Base-by-base conservation (phyloP, 2,113 vertebrate genomes). In the Peromyscus maniculatus region DNA sequence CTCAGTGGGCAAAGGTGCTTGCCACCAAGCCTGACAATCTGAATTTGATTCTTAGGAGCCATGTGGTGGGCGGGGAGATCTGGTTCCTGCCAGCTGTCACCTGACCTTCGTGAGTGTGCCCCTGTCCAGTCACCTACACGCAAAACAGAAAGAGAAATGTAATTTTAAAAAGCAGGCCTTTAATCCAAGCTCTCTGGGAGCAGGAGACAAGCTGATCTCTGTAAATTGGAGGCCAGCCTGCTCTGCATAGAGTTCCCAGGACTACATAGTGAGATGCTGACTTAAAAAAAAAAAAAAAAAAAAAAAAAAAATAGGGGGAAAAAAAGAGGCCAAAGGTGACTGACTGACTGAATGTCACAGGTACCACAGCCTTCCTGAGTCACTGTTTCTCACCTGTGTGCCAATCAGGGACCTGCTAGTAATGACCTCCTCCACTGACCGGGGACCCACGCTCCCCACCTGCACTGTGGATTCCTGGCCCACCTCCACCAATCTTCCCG, bases 401-500 rank as follows among this genome's bases (percentile, higher is more conserved):
- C 49, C 59, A 52, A 16, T 24, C 77, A n/a, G 82, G 57, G 55
- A n/a, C 36, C 57, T 78, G 22, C 36, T 79, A 88, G 24, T 36
- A 36, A 9, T 10, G 72, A 82, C 75, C 64, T 7, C 0, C 28
- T 5, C 0, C 19, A 9, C 39, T 46, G 5, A 1, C 2, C 0
- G 9, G 46, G 26, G 74, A 79, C 36, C 33, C 78, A 28, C 33
- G 7, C 36, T 55, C 55, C 39, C 39, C 2, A 13, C 78, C 87
- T 12, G 1, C 71, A 4, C 15, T 7, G 49, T 36, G 21, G 22
- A 31, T 13, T 7, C 36, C 74, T 94, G 91, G 24, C 39, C 24
- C 1, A 87, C 55, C 80, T 59, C 93, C 89, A 33, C 33, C 62
- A 7, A 31, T n/a, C 83, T 91, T 88, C 96, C 80, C 80, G 88